These are phyloP conservation scores for Zaprionus lachaisei DNA, from an alignment of 1,140 invertebrate genomes.

Conservation along the genomic window DNA sequence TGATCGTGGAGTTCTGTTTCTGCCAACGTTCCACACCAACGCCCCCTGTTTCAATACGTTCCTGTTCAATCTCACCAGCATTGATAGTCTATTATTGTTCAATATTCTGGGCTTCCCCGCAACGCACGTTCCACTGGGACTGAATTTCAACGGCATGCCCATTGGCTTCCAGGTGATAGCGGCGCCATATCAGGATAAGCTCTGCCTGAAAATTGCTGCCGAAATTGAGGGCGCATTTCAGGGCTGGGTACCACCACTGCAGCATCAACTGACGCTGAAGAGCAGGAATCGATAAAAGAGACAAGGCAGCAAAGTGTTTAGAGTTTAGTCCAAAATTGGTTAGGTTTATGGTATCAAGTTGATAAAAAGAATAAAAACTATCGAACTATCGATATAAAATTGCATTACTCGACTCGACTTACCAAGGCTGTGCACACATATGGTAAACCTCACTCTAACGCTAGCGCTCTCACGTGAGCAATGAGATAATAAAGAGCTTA, in stretches of 20 bases:
- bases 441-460: too few relatives aligned
- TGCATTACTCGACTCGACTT: neutral
- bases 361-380: neutral
- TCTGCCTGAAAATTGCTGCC: slow-evolving; percentile 90
- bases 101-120: slow-evolving; percentile 92
- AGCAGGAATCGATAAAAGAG: neutral
- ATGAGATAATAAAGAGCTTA: too few relatives aligned
- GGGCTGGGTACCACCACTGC: slow-evolving; percentile 88
- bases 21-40: slow-evolving; percentile 88
- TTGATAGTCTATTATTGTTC: slow-evolving; percentile 89
- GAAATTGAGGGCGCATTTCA: slow-evolving; percentile 92
- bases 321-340: slow-evolving; percentile 7
- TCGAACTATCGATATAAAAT: neutral
- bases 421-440: too few relatives aligned
- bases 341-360: slow-evolving; percentile 46
- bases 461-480: too few relatives aligned
- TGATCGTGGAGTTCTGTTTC: slow-evolving; percentile 89
- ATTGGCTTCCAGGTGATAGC: slow-evolving; percentile 91
- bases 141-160: slow-evolving; percentile 88
- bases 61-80: slow-evolving; percentile 86
- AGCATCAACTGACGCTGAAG: slow-evolving; percentile 29
- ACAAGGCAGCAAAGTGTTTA: neutral
- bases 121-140: slow-evolving; percentile 90
- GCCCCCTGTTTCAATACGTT: slow-evolving; percentile 88
- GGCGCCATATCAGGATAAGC: slow-evolving; percentile 88